These are phyloP conservation scores for Pseudomyrmex concolor DNA, from an alignment of 1,140 invertebrate species.

Conservation along the genomic window DNA sequence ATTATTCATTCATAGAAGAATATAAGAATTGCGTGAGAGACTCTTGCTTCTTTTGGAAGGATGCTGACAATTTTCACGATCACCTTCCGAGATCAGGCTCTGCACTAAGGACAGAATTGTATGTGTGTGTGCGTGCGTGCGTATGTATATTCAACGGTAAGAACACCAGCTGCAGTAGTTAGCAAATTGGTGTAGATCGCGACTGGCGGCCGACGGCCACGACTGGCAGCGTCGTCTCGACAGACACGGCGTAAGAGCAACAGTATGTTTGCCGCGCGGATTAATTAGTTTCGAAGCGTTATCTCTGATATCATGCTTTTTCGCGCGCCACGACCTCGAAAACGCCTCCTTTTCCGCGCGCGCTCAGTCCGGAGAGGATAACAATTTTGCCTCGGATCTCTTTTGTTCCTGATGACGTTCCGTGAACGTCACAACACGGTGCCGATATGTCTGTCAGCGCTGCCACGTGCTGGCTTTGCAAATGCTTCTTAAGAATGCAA, in stretches of 20 bases:
- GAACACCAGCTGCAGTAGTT: neutral
- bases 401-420: constrained; percentile 31
- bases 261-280: constrained; percentile 60
- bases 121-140: neutral
- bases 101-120: neutral
- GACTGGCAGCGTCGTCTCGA: constrained; percentile 20
- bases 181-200: constrained; percentile 23
- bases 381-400: constrained; percentile 8
- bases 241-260: constrained; percentile 49
- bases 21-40: neutral
- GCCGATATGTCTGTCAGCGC: constrained; percentile 45
- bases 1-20: neutral
- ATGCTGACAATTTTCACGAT: neutral
- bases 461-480: constrained; percentile 57
- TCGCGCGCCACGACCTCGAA: constrained; percentile 1
- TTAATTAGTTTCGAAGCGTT: constrained; percentile 65
- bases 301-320: constrained; percentile 55
- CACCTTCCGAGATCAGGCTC: neutral
- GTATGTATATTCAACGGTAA: neutral
- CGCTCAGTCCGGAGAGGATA: neutral
- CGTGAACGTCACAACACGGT: constrained; percentile 12
- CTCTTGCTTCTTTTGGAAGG: neutral
- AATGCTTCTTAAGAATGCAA: constrained; percentile 40
- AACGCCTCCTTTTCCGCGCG: constrained; percentile 15
- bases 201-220: constrained; percentile 2